Conservation (phyloP, 2,797 vertebrate genomes). For the Falco rusticolus region DNA sequence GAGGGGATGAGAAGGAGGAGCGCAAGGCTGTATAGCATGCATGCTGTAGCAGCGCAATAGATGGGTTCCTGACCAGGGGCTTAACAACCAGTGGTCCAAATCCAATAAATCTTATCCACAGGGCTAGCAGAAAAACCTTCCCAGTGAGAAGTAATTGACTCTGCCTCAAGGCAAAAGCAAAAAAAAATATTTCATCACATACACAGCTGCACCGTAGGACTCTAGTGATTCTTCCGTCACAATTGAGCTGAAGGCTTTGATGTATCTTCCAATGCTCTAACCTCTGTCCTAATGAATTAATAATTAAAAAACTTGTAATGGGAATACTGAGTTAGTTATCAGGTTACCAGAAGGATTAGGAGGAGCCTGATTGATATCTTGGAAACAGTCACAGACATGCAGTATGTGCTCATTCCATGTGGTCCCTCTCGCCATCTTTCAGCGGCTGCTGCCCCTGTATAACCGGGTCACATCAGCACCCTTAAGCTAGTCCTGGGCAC, state of each 20-base stretch:
- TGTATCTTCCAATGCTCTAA: background rate
- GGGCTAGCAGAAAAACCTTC: background rate
- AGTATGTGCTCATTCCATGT: background rate
- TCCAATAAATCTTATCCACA: slow-evolving; percentile 43
- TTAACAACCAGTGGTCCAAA: slow-evolving; percentile 40
- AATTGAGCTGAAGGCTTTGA: background rate
- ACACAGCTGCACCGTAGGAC: background rate
- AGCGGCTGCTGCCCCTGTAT: background rate
- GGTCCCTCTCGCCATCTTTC: background rate
- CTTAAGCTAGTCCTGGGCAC: background rate
- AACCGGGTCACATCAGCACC: background rate
- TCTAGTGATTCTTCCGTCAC: background rate
- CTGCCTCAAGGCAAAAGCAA: background rate
- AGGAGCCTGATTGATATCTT: background rate
- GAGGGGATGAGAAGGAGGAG: background rate
- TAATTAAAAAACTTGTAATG: slow-evolving; percentile 21
- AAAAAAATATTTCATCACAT: slow-evolving; percentile 5
- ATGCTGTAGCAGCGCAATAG: background rate
- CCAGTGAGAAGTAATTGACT: slow-evolving; percentile 33
- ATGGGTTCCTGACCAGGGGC: slow-evolving; percentile 16
- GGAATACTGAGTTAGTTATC: slow-evolving; percentile 8
- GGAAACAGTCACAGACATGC: background rate
- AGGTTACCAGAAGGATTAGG: background rate
- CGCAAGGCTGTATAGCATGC: background rate
- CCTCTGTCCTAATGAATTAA: slow-evolving; percentile 27